Conservation (phyloP, 2,113 vertebrate species). For the Picathartes gymnocephalus region DNA sequence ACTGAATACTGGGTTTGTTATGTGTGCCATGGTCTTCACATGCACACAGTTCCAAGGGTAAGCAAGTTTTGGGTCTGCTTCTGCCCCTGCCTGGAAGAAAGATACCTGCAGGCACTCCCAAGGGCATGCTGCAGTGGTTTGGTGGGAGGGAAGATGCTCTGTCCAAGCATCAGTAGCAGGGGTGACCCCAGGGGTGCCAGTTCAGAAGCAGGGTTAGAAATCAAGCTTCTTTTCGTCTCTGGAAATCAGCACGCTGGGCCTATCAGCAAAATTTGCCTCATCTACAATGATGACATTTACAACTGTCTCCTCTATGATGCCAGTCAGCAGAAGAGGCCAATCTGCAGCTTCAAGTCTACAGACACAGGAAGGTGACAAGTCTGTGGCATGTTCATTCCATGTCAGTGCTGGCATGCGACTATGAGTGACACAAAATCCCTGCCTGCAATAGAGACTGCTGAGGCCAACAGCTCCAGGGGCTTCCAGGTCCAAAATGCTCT, state of each 20-base stretch:
- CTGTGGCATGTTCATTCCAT: background rate
- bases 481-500: accelerated
- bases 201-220: background rate
- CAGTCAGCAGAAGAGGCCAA: accelerated
- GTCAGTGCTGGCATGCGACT: background rate
- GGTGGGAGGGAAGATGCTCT: background rate
- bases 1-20: accelerated
- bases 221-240: background rate
- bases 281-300: background rate
- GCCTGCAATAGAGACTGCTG: background rate
- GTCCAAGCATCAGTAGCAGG: background rate
- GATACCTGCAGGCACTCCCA: background rate
- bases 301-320: background rate
- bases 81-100: background rate
- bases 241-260: background rate
- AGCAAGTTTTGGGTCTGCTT: background rate
- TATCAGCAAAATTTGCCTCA: background rate
- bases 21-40: background rate
- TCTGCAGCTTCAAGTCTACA: background rate
- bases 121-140: background rate
- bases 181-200: background rate
- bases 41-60: background rate
- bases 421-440: background rate
- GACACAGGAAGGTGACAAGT: background rate
- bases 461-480: background rate